Conservation (phyloP, 2,797 vertebrate genomes). For the Channallabes apus region DNA sequence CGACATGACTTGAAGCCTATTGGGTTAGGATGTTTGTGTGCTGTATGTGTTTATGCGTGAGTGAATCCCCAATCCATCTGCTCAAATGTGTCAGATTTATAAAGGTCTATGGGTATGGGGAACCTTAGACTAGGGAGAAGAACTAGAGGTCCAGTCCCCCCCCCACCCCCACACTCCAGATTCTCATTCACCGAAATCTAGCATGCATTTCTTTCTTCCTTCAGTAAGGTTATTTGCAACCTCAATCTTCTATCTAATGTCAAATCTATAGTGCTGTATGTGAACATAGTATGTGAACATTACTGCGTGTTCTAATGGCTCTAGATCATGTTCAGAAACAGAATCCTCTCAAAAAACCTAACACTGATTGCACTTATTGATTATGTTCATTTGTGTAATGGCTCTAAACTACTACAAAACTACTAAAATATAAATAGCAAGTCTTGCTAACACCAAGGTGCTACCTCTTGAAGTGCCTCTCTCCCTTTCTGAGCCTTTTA, state of each 20-base stretch:
- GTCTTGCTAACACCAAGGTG: not conserved
- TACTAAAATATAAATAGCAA: not conserved
- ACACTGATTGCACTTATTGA: not conserved
- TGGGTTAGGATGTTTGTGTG: not conserved
- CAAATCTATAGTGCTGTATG: no score
- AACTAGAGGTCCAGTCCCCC: no score
- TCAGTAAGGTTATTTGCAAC: not conserved
- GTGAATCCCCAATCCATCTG: not conserved
- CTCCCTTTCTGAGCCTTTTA: no score
- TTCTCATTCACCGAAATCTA: no score
- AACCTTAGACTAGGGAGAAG: no score
- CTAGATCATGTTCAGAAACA: not conserved
- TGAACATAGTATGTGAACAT: not conserved
- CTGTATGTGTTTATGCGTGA: not conserved
- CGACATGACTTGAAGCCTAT: not conserved
- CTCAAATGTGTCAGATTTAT: not conserved
- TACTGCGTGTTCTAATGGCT: no score
- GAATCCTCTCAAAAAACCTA: not conserved
- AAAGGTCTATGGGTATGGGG: not conserved
- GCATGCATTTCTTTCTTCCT: not conserved
- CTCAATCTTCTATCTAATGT: not conserved
- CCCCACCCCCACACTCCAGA: not conserved
- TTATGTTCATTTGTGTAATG: not conserved
- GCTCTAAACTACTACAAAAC: not conserved
- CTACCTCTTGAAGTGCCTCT: no score